Conservation (phyloP, 2,888 invertebrate genomes). For the Heteromurus nitidus region DNA sequence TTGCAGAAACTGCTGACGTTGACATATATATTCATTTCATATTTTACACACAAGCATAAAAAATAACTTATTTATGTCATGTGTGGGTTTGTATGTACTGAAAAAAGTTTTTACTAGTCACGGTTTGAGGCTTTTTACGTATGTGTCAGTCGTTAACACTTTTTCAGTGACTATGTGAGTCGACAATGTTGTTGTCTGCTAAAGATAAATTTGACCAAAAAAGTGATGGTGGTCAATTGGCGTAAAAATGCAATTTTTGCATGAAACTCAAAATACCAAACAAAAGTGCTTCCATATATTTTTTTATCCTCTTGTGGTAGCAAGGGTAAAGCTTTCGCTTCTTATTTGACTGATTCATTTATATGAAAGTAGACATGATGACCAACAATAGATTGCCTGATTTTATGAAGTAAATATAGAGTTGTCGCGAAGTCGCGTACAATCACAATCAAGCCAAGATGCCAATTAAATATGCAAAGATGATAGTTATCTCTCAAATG, state of each 20-base stretch:
- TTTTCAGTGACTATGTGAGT: not conserved
- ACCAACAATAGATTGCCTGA: not conserved
- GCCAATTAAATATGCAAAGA: conserved; percentile 33
- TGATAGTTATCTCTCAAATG: not conserved
- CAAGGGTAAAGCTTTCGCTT: not conserved
- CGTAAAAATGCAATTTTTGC: not conserved
- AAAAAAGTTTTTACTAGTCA: conserved; percentile 7
- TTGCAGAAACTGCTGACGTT: too few species aligned
- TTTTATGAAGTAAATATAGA: conserved; percentile 21
- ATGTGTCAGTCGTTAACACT: not conserved
- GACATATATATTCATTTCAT: not conserved
- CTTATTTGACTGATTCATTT: too few species aligned
- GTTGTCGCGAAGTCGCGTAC: conserved; percentile 28
- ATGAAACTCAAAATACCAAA: not conserved
- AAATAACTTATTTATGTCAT: not conserved
- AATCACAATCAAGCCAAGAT: conserved; percentile 20
- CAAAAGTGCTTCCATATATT: too few species aligned
- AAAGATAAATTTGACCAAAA: not conserved
- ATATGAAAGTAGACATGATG: not conserved
- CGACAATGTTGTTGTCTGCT: not conserved
- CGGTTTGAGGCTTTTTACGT: conserved; percentile 15
- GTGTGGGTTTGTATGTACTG: not conserved
- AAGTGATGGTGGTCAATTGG: not conserved
- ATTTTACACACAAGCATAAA: not conserved
- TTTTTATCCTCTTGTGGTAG: not conserved